Evolutionary conservation across 2,797 vertebrate genomes (phyloP), one percentile per base, ranked within the genome.

Genomic region (Oophaga sylvatica): DNA sequence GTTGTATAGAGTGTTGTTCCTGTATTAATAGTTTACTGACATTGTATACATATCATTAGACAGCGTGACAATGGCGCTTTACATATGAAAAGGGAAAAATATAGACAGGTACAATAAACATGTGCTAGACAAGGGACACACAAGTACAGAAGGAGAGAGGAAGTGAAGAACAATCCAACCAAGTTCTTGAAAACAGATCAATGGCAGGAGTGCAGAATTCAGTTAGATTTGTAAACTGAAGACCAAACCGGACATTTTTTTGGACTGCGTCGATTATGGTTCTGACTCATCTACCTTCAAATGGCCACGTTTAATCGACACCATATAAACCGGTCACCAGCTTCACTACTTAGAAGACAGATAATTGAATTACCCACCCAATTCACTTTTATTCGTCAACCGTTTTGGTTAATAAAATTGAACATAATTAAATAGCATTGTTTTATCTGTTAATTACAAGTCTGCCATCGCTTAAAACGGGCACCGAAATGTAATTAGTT

Each of bases 381-480:
- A 81, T 87, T 81, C 71, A 53, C 79, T 87, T 87, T 77, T 87
- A 85, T 83, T 48, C 17, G 67, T 22, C 65, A 73, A 77, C 80
- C 73, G 71, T 57, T 83, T 77, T 48, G 80, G 81, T 65, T 77
- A 65, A 77, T 68, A 83, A 87, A 87, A 68, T 48, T 22, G 29
- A 41, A 78, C 78, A 82, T 83, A 87, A 87, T 87, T 82, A 87
- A 78, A 76, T 87, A 83, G 86, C 85, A 76, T 82, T 83, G 57
- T 87, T 87, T 87, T 82, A 85, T 81, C 78, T 85, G 83, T 81
- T 88, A 88, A 88, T 88, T 81, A 85, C 62, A 85, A 76, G 76
- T 68, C 83, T 81, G 83, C 77, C 87, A 85, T 85, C 59, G 22
- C 59, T 68, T 77, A 78, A 78, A 68, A 83, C 29, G 63, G 77